Base-by-base conservation (phyloP, 92 coral and sea anemone genomes). In the Palythoa grandis region DNA sequence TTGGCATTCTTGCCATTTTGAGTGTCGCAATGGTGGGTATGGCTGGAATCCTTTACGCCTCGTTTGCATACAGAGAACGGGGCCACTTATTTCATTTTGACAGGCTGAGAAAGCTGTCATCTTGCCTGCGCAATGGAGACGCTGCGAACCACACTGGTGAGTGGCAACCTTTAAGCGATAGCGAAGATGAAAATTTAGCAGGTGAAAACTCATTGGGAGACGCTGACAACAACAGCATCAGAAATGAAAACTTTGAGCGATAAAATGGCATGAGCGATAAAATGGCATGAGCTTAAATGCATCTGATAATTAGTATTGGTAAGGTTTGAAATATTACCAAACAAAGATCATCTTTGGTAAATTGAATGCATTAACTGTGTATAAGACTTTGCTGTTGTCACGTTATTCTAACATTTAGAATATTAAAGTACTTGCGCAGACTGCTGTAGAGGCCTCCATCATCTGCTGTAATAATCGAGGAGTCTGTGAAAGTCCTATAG, bases 21-120 rank as follows among this genome's bases (percentile, higher is more conserved):
- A 95, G 98, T 14, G 98, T 96, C 20, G 74, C 87, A 15, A 96
- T 96, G 39, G 99, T 96, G 10, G 91, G 93, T 9, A 43, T 58
- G n/a, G 98, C 94, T 2, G 94, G 94, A 56, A 37, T 93, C 39
- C 79, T 95, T 74, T 96, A 95, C 72, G 91, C 98, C 0, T 88
- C 95, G 1, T 96, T 93, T 86, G 88, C 99, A 6, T 96, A 95
- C 88, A 94, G 83, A 68, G 63, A 85, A 60, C 95, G 99, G 13
- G 98, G 95, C 50, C 98, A 93, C 78, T 87, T 96, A 83, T 91
- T 90, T 78, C 99, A 96, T 75, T 91, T 95, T 52, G 98, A 96
- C 25, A 93, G 92, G 79, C 56, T 95, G 19, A 79, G 87, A 38
- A 83, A 83, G 35, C 53, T 92, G 4, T 82, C 85, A 11, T 89